phyloP scores from a whole-genome alignment of 53 echinoderm and acorn worm species.

The Patiria pectinifera region DNA sequence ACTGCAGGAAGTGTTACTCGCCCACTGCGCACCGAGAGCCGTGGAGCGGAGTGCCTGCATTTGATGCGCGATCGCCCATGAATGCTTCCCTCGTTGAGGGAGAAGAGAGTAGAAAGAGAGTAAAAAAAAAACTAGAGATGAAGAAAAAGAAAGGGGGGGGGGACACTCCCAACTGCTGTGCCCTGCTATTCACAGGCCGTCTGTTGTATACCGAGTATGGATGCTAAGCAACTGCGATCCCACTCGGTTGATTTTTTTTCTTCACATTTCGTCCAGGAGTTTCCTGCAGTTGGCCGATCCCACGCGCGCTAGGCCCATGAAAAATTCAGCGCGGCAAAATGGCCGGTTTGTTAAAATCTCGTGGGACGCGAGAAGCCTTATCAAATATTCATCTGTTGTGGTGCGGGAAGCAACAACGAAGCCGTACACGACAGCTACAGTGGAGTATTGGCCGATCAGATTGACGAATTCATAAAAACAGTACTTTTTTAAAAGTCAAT shows the following conservation, averaged over 20 bases:
- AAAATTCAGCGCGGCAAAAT: slow-evolving; percentile 51
- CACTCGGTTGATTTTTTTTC: background rate
- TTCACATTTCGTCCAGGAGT: background rate
- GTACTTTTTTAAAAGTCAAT: no score
- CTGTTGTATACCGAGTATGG: background rate
- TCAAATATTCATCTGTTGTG: slow-evolving; percentile 1
- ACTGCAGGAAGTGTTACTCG: slow-evolving; percentile 41
- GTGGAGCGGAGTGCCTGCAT: slow-evolving; percentile 16
- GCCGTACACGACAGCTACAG: background rate
- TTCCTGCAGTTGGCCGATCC: background rate
- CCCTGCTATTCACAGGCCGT: background rate
- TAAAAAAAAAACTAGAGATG: background rate
- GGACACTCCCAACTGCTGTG: background rate
- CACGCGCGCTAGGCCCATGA: background rate
- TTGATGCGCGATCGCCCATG: slow-evolving; percentile 49
- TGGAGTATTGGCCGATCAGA: background rate
- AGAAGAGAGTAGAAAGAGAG: background rate
- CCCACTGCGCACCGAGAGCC: slow-evolving; percentile 8
- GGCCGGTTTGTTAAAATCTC: slow-evolving; percentile 45
- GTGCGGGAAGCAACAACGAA: background rate
- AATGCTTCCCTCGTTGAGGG: background rate
- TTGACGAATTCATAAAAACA: background rate
- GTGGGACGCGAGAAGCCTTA: background rate
- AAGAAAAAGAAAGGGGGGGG: background rate
- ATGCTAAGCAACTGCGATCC: background rate